Evolutionary conservation across 2,797 vertebrate genomes (phyloP).

Genomic region (Spondyliosoma cantharus): DNA sequence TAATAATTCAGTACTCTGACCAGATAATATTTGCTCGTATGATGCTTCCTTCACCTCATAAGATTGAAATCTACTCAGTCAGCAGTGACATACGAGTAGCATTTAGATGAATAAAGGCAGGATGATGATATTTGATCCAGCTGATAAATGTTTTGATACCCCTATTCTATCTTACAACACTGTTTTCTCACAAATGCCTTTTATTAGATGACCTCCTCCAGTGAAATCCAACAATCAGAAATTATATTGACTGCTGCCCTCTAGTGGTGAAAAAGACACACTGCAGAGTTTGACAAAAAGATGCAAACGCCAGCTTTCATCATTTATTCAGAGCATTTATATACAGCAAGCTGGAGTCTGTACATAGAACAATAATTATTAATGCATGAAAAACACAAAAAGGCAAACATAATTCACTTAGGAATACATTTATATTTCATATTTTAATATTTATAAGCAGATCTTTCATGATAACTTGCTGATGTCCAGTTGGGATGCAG

Average conservation of each 20-base stretch:
- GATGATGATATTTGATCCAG: not conserved
- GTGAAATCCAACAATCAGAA: not conserved
- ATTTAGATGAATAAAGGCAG: not conserved
- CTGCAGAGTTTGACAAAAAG: not conserved
- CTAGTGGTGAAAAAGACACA: slow-evolving; percentile 31
- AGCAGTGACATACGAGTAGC: not conserved
- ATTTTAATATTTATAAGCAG: not conserved
- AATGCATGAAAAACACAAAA: slow-evolving; percentile 30
- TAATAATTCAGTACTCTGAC: not conserved
- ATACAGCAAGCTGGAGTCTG: slow-evolving; percentile 20
- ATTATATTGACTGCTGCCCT: not conserved
- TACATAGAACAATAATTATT: not conserved
- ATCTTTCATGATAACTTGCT: not conserved
- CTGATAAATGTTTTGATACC: not conserved
- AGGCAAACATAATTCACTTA: slow-evolving; percentile 15
- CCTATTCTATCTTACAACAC: not conserved
- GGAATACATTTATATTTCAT: not conserved
- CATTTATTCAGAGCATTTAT: slow-evolving; percentile 46
- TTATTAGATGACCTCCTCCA: not conserved
- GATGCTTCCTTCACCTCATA: not conserved
- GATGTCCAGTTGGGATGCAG: not conserved
- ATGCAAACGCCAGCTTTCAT: not conserved
- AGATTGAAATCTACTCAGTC: not conserved
- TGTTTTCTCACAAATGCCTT: too few species aligned
- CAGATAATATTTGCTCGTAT: not conserved